phyloP scores from a whole-genome alignment of 2,797 vertebrate genomes.

The Podarcis siculus region DNA sequence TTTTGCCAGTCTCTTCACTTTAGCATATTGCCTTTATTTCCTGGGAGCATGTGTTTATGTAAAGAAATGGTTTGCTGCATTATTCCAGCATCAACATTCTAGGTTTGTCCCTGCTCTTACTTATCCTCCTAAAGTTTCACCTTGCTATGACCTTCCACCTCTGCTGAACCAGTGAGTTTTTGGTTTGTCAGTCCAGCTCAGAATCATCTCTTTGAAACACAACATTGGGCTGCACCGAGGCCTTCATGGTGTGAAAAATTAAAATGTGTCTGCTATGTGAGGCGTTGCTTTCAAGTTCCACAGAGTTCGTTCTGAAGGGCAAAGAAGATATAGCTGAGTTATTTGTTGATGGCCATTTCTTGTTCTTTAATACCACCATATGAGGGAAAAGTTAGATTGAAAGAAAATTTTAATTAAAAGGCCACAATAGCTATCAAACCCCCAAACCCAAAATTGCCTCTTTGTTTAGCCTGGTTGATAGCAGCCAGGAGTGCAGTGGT shows the following conservation, averaged over 20 bases:
- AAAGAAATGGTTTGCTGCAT: not conserved
- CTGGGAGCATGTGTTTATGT: not conserved
- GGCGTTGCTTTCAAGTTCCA: constrained; percentile 14
- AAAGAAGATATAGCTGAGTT: not conserved
- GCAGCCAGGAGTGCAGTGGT: not conserved
- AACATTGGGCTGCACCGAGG: not conserved
- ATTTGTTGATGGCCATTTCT: not conserved
- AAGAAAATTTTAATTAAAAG: not conserved
- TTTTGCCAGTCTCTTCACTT: not conserved
- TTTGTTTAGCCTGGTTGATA: not conserved
- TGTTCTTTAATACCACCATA: not conserved
- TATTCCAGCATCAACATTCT: not conserved
- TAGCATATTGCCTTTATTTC: not conserved
- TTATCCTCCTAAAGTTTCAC: not conserved
- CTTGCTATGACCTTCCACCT: not conserved
- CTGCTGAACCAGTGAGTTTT: not conserved
- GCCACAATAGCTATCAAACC: not conserved
- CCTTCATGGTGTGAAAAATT: constrained; percentile 32
- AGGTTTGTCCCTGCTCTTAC: not conserved
- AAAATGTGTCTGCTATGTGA: constrained; percentile 34
- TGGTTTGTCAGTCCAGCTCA: constrained; percentile 8
- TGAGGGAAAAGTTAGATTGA: not conserved
- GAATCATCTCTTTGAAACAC: constrained; percentile 19
- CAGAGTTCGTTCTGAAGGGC: not conserved
- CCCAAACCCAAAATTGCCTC: not conserved